Base-by-base conservation (phyloP, 2,888 invertebrate species). In the Marronus borbonicus region DNA sequence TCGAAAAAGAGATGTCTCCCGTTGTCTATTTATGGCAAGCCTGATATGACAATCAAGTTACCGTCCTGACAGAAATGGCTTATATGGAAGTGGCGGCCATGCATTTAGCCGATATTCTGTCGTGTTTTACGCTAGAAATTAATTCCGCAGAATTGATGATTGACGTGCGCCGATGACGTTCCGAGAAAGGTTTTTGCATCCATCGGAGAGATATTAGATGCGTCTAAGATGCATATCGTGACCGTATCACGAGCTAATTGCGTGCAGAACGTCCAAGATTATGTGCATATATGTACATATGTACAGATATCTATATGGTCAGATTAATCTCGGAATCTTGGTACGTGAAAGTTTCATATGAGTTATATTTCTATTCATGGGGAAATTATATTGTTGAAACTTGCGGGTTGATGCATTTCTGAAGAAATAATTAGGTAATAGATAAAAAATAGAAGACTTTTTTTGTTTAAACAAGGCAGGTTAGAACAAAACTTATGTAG, bases 211-310 rank as follows among this genome's bases (percentile, higher is more conserved):
- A 84, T 83, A 20, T 17, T 58, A 58, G n/a, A 44, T 44, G 12
- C 44, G 44, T 44, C 8, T 44, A 44, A 31, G 44, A 44, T 44
- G 44, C 44, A 44, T 44, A 44, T 44, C 44, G 44, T 44, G 24
- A 24, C 17, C 82, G 83, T 83, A 84, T 84, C 78, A 81, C 83
- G 83, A 80, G 83, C 84, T 85, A 85, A 85, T 85, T 84, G 82
- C 50, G 68, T 49, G 31, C 50, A 24, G 12, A 50, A 68, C 39
- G 65, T 55, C 5, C n/a, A 55, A n/a, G 55, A 55, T 17, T 36
- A 36, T 36, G 7, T 36, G 5, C 31, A 36, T 36, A 20, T 4
- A 55, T 8, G 44, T 12, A 0, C 12, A 8, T n/a, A 55, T 8
- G 44, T 2, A 0, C 2, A 44, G 10, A 44, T 44, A 12, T 44